Evolutionary conservation across 2,113 vertebrate genomes (phyloP), one percentile per base, ranked within the genome.

Genomic region (Acinonyx jubatus): DNA sequence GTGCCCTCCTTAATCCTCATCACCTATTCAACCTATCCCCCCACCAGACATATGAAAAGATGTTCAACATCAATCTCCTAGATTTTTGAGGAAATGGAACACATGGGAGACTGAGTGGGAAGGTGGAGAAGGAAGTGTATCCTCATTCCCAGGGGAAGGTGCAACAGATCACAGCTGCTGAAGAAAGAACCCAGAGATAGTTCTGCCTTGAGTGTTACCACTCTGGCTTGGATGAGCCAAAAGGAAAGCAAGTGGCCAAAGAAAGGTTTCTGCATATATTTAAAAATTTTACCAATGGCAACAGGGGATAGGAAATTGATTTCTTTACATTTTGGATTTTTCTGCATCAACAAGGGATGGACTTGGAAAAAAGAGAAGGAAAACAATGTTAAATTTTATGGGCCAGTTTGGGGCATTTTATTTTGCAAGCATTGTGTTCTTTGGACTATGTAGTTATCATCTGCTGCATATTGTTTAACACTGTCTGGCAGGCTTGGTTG

Each of bases 391-490:
- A 79, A 71, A 95, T 94, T 97, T 97, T 92, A 96, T 89, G 88
- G 71, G 76, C 87, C 65, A 92, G n/a, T 94, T 96, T 93, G 81
- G 90, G 89, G 31, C 73, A 93, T 94, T 98, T 73, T 85, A 87
- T 96, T 97, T 80, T 63, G 61, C 73, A 94, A 69, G 69, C 88
- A 66, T 73, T 94, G 94, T 95, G 66, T 95, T 94, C 94, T 98
- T 96, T 97, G 97, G 97, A 95, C 80, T 78, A 4, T 45, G 83
- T 9, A 6, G 50, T 82, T 95, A 83, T 98, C 94, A 96, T 97
- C 96, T 95, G 94, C 93, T 96, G 80, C 96, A 86, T 95, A 96
- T 96, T 95, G 94, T 97, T 98, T 90, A 93, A 52, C 66, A n/a
- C 14, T 68, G 68, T 74, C 92, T 97, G 96, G 97, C 48, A 93